phyloP scores from a whole-genome alignment of 2,888 invertebrate genomes.

The Cantharis rustica region DNA sequence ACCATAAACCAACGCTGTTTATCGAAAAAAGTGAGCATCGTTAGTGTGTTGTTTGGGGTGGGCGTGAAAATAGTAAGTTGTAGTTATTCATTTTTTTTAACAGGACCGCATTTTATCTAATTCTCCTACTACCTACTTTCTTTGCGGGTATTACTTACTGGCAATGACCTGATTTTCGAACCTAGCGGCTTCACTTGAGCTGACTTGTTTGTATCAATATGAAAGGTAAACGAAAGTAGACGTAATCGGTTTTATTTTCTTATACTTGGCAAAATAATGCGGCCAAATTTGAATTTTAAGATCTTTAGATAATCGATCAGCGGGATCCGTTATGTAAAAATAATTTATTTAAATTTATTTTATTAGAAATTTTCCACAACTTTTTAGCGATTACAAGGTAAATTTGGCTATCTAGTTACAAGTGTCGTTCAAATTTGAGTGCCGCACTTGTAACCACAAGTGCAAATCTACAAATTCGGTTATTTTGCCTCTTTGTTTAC shows the following conservation, averaged over 20 bases:
- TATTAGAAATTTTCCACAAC: background rate
- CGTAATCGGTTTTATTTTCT: slow-evolving; percentile 16
- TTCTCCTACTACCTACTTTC: slow-evolving; percentile 18
- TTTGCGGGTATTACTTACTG: slow-evolving; percentile 22
- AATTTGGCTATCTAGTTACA: background rate
- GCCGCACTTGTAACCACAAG: background rate
- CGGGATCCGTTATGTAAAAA: background rate
- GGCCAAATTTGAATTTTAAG: background rate
- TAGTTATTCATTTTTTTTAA: background rate
- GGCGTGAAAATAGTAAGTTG: background rate
- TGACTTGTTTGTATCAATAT: slow-evolving; percentile 14
- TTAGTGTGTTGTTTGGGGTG: background rate
- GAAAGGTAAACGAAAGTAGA: slow-evolving; percentile 33
- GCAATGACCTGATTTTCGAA: slow-evolving; percentile 43
- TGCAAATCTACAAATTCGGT: background rate
- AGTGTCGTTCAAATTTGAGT: background rate
- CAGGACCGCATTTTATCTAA: slow-evolving; percentile 10
- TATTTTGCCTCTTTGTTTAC: background rate
- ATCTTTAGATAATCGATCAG: background rate
- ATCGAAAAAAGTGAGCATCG: background rate
- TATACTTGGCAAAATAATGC: background rate
- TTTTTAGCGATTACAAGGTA: background rate
- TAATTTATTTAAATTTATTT: background rate
- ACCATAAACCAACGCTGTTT: background rate
- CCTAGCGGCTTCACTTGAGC: slow-evolving; percentile 12